These are phyloP conservation scores for Phenganax marumi DNA, from an alignment of 92 coral and sea anemone genomes.

Conservation along the genomic window DNA sequence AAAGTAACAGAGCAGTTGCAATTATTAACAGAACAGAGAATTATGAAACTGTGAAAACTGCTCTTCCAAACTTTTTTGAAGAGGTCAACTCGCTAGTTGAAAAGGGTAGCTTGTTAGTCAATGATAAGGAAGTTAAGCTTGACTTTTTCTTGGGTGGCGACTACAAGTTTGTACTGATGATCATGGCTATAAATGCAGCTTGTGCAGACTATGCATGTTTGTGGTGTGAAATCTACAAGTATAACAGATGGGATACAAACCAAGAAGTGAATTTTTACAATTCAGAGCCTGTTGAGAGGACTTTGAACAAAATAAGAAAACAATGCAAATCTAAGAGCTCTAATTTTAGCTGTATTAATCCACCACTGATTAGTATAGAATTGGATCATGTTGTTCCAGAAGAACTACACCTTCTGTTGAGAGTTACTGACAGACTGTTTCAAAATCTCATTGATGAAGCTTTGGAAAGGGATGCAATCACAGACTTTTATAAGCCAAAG, in stretches of 20 bases:
- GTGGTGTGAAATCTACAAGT: slow-evolving; percentile 4
- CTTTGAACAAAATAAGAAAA: slow-evolving; percentile 42
- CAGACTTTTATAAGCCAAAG: slow-evolving; percentile 28
- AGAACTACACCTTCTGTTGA: slow-evolving; percentile 61
- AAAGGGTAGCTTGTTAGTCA: neutral
- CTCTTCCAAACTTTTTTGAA: neutral
- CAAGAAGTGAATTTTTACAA: slow-evolving; percentile 32
- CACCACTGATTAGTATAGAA: slow-evolving; percentile 50
- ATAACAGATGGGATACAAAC: slow-evolving; percentile 49
- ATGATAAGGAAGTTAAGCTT: slow-evolving; percentile 38
- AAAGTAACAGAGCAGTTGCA: too few species aligned
- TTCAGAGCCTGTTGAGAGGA: slow-evolving; percentile 30
- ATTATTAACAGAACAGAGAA: too few species aligned
- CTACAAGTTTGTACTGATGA: slow-evolving; percentile 13
- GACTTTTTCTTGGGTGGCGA: slow-evolving; percentile 56
- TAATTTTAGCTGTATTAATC: slow-evolving; percentile 49
- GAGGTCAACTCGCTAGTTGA: neutral
- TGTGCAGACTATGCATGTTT: slow-evolving; percentile 5
- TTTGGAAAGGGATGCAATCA: slow-evolving; percentile 57
- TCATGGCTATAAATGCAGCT: neutral
- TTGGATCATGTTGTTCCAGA: slow-evolving; percentile 56
- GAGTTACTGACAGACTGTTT: slow-evolving; percentile 59
- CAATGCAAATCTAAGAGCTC: neutral
- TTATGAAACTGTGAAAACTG: slow-evolving; percentile 2
- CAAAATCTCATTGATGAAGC: slow-evolving; percentile 58